These are phyloP conservation scores for Torymus auratus DNA, from an alignment of 2,888 invertebrate genomes.

Conservation along the genomic window DNA sequence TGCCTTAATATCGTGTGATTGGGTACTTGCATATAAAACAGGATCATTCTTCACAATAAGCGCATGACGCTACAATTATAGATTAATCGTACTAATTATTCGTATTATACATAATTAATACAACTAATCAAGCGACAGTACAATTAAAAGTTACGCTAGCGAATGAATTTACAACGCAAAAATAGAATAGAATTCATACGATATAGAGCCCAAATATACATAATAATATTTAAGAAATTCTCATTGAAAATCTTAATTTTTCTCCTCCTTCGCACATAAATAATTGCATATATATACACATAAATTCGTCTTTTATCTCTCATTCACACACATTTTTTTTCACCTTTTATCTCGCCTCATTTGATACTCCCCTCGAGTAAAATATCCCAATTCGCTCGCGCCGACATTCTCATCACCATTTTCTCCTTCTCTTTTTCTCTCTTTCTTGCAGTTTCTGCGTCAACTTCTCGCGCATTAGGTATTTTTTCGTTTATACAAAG, in stretches of 20 bases:
- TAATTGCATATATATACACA: slow-evolving; percentile 48
- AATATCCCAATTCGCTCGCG: slow-evolving; percentile 52
- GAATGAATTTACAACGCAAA: slow-evolving; percentile 34
- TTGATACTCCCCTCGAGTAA: slow-evolving; percentile 2
- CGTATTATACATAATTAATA: slow-evolving; percentile 4
- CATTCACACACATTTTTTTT: slow-evolving; percentile 36
- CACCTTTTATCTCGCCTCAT: background rate
- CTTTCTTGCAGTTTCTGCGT: background rate
- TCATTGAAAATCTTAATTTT: background rate
- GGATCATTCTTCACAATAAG: background rate
- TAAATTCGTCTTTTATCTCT: slow-evolving; percentile 21
- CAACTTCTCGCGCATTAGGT: background rate
- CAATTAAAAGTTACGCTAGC: slow-evolving; percentile 30
- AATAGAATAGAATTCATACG: background rate
- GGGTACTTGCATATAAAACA: slow-evolving; percentile 20
- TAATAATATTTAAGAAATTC: slow-evolving; percentile 24
- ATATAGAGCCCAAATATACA: slow-evolving; percentile 19
- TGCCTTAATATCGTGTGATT: slow-evolving; percentile 21
- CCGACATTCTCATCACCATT: slow-evolving; percentile 32
- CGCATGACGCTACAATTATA: background rate
- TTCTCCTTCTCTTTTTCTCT: slow-evolving; percentile 2
- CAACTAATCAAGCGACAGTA: slow-evolving; percentile 35
- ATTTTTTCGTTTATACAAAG: slow-evolving; percentile 49
- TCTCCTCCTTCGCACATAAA: slow-evolving; percentile 20
- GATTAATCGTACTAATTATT: slow-evolving; percentile 14